Evolutionary conservation across 1,140 invertebrate genomes (phyloP), one percentile per base, ranked within the genome.

Genomic region (Drosophila dunni): DNA sequence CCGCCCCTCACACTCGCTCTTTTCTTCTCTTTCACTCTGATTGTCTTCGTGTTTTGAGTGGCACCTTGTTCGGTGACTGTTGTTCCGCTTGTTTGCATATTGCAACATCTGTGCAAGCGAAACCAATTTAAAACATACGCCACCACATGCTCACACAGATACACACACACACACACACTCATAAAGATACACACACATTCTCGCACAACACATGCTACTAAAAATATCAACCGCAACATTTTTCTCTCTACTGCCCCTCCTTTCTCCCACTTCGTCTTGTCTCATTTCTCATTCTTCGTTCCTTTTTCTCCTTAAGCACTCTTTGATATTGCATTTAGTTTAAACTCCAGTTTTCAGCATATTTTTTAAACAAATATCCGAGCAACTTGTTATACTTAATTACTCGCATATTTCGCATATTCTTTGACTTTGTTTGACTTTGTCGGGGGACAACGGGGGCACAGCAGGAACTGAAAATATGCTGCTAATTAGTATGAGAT

Each of bases 101-200:
- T 85, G 82, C 82, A 85, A 85, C 82, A 85, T 85, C 82, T 85
- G 82, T 85, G 75, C 78, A 86, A 85, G 82, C 81, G 71, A 81
- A 73, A 85, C 78, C 81, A 75, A 78, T 85, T 81, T 69, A 60
- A 81, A 81, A 75, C 82, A 85, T 78, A 85, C 75, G 78, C 75
- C 81, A 72, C 13, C 78, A 81, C 78, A 85, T 81, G 81, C 62
- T 81, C 46, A 50, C 51, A 66, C 58, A 33, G 11, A 36, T 48
- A 34, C 36, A 51, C 68, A 66, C 61, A 33, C 57, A 72, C 36
- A 44, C 8, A 3, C 13, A 51, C 48, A n/a, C 34, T n/a, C n/a
- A n/a, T n/a, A n/a, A n/a, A n/a, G n/a, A n/a, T n/a, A 45, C 67
- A 9, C 42, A 33, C 40, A 54, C 24, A 44, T 79, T 79, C 60